Evolutionary conservation across 2,888 invertebrate genomes (phyloP).

Genomic region (Cyclophora albipunctata): DNA sequence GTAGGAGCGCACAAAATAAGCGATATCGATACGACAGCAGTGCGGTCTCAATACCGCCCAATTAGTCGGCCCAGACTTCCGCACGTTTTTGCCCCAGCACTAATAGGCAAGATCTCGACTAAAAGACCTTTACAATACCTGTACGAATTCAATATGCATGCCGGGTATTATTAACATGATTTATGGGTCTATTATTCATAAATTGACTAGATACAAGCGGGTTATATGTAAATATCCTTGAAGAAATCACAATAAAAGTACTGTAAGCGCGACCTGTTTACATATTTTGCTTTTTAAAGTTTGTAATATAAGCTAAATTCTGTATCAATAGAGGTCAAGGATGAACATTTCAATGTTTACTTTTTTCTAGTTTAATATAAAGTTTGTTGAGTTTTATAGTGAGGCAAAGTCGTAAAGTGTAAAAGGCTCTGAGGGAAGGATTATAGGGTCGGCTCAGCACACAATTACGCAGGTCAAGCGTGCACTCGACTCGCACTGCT

Average conservation of each 20-base stretch:
- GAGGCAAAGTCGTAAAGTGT: conserved; percentile 7
- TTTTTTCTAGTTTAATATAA: background rate
- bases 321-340: background rate
- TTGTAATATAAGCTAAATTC: conserved; percentile 29
- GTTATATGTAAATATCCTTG: conserved; percentile 18
- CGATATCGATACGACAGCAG: conserved; percentile 40
- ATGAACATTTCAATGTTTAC: background rate
- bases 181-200: conserved; percentile 23
- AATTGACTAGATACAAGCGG: conserved; percentile 18
- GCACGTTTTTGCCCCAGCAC: conserved; percentile 66
- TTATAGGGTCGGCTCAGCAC: conserved; percentile 47
- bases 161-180: conserved; percentile 21
- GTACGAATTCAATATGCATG: conserved; percentile 18
- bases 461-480: conserved; percentile 65
- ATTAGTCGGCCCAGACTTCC: conserved; percentile 65
- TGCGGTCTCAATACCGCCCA: conserved; percentile 64
- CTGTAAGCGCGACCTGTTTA: conserved; percentile 9
- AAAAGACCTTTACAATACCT: conserved; percentile 40
- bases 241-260: conserved; percentile 21
- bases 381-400: background rate
- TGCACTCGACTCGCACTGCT: conserved; percentile 39
- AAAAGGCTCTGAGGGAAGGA: conserved; percentile 25
- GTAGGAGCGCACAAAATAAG: conserved; percentile 30
- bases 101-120: conserved; percentile 59
- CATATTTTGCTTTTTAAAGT: conserved; percentile 15